Percentiles rank a stretch among this genome's conserved stretches.
Conservation (phyloP, 2,888 invertebrate species). For the Cloeon dipterum region DNA sequence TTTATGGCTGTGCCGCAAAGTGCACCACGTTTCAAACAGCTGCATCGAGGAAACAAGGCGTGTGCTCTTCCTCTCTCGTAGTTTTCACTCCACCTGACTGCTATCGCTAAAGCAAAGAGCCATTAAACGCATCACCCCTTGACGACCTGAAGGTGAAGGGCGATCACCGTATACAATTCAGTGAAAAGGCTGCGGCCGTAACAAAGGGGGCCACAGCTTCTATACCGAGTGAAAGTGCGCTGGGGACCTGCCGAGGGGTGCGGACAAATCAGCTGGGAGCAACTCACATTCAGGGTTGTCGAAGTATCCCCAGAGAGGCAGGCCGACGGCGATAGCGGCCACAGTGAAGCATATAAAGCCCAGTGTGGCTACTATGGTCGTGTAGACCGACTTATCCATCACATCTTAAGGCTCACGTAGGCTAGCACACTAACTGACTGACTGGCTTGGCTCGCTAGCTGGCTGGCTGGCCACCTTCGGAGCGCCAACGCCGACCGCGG, state of each 20-base stretch:
- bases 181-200: constrained; percentile 2
- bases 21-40: too few species aligned
- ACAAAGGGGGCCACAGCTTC: background rate
- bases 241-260: background rate
- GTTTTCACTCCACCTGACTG: too few species aligned
- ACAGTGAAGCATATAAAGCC: constrained; percentile 61
- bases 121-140: too few species aligned
- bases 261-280: background rate
- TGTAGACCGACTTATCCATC: constrained; percentile 29
- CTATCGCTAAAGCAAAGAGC: too few species aligned
- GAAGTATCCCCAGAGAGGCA: constrained; percentile 75
- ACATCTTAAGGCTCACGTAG: constrained; percentile 15
- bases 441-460: too few species aligned
- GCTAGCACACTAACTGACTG: too few species aligned
- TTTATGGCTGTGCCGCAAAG: too few species aligned
- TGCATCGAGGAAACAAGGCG: too few species aligned
- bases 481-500: constrained; percentile 15
- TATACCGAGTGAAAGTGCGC: too few species aligned
- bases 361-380: constrained; percentile 39
- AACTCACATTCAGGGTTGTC: constrained; percentile 42
- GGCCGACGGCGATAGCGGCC: constrained; percentile 59
- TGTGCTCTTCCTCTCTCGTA: too few species aligned
- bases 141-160: background rate
- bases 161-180: background rate
- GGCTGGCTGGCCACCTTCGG: constrained; percentile 14